Evolutionary conservation across 2,797 vertebrate species (phyloP).

Genomic region (Rhinoraja longicauda): DNA sequence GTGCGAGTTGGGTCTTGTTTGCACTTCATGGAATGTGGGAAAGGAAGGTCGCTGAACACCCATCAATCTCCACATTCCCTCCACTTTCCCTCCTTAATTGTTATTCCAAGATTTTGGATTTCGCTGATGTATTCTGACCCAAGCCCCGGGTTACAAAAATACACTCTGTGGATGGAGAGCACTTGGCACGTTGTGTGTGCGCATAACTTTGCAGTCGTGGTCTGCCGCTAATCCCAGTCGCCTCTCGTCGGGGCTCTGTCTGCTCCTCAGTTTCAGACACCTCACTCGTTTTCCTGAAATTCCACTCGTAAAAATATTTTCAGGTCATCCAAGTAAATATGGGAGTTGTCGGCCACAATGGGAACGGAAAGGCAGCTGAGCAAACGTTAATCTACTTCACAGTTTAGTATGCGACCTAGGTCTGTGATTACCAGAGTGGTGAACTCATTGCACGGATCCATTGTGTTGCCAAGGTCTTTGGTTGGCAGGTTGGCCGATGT

Average conservation of each 20-base stretch:
- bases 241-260: background rate
- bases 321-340: background rate
- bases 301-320: background rate
- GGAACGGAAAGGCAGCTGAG: background rate
- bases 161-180: background rate
- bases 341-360: background rate
- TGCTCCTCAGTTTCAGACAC: background rate
- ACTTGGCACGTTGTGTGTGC: background rate
- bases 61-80: background rate
- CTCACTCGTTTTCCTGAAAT: background rate
- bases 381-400: background rate
- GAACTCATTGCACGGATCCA: background rate
- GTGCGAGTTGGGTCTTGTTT: background rate
- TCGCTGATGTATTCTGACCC: background rate
- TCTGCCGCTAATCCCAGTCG: background rate
- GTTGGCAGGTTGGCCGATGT: background rate
- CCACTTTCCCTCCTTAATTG: background rate
- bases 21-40: background rate
- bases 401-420: background rate
- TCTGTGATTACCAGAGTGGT: background rate
- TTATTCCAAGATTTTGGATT: background rate
- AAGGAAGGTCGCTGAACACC: background rate
- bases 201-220: background rate
- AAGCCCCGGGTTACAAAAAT: background rate
- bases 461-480: background rate